phyloP scores from a whole-genome alignment of 1,140 invertebrate species.

The Euglossa dilemma region DNA sequence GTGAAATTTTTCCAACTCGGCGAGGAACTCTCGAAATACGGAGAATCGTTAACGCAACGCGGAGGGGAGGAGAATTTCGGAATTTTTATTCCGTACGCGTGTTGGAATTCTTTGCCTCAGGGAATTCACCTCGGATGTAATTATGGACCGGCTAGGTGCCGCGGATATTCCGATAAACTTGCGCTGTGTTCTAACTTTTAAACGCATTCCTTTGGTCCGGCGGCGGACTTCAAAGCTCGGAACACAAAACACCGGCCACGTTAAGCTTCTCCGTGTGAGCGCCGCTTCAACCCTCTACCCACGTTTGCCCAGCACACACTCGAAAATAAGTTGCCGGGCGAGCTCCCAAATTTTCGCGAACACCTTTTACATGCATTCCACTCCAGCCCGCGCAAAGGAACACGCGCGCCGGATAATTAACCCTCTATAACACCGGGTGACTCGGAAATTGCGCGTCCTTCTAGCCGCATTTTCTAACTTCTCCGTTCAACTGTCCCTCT shows the following conservation, averaged over 20 bases:
- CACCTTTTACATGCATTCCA: not conserved
- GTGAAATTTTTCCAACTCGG: no score
- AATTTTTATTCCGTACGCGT: not conserved
- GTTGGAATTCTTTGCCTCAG: not conserved
- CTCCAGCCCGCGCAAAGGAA: no score
- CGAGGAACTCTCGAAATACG: not conserved
- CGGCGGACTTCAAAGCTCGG: not conserved
- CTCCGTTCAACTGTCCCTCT: not conserved
- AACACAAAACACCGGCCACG: not conserved
- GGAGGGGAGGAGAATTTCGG: not conserved
- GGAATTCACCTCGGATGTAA: not conserved
- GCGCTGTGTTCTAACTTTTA: not conserved
- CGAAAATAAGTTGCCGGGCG: not conserved
- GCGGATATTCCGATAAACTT: not conserved
- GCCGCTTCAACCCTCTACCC: not conserved
- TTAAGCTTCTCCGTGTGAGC: not conserved
- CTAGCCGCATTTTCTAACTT: not conserved
- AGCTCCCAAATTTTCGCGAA: not conserved
- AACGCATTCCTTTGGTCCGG: constrained; percentile 4
- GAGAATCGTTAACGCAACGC: not conserved
- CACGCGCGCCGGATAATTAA: not conserved
- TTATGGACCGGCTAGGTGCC: not conserved
- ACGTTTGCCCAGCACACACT: not conserved
- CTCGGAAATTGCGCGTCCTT: not conserved
- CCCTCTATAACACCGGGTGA: not conserved